These are phyloP conservation scores for Euura saliciscinereae DNA, from an alignment of 1,140 invertebrate species.

Conservation along the genomic window DNA sequence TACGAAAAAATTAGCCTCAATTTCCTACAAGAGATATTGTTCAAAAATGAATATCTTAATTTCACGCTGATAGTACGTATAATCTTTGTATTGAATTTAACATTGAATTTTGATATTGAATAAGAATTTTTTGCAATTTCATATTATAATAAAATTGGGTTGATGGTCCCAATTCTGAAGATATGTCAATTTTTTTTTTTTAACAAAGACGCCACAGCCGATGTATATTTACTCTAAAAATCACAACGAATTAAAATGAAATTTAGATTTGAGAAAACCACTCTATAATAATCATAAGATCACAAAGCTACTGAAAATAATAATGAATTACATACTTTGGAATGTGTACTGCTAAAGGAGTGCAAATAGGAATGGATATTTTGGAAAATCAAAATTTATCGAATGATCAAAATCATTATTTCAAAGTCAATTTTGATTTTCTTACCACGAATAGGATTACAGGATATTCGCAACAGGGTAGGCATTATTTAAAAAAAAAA, in stretches of 20 bases:
- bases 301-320: background rate
- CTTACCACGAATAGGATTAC: too few species aligned
- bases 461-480: too few species aligned
- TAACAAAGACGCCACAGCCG: slow-evolving; percentile 1
- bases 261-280: background rate
- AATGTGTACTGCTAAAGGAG: background rate
- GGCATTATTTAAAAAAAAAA: background rate
- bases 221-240: background rate
- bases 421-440: background rate
- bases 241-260: background rate
- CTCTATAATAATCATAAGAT: background rate
- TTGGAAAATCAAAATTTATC: background rate
- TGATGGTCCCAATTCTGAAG: background rate
- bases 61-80: too few species aligned
- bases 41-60: too few species aligned
- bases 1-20: too few species aligned
- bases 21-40: too few species aligned
- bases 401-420: background rate
- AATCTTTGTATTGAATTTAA: too few species aligned
- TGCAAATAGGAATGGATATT: slow-evolving; percentile 4
- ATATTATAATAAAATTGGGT: background rate
- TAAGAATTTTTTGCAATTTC: background rate
- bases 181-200: background rate
- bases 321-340: background rate
- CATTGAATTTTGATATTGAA: background rate